Base-by-base conservation (phyloP, 2,113 vertebrate genomes). In the Crotalus viridis region DNA sequence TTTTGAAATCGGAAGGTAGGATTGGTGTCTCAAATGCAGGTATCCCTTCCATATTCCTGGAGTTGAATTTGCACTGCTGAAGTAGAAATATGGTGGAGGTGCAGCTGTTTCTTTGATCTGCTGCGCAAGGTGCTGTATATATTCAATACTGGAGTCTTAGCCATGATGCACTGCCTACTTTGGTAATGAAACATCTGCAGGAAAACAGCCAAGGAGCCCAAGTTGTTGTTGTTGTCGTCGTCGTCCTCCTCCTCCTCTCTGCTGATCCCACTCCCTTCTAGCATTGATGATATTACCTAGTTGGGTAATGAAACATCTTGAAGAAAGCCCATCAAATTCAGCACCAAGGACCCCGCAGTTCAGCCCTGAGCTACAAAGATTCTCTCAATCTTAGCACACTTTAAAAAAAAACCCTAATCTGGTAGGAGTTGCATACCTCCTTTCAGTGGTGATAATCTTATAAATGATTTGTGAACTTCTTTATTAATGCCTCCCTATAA, bases 1-100 rank as follows among this genome's bases (percentile, higher is more conserved):
- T 95, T 0, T 61, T 94, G 46, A 88, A 96, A 90, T 91, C 96
- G 26, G 96, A 97, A 96, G 98, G 98, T 99, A 95, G 93, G 96
- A 48, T 9, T 3, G 43, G 13, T 5, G 10, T 21, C 8, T 10
- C 10, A 46, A 87, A 33, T 39, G 6, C 26, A 48, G 51, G 7
- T 3, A 0, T n/a, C 19, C 2, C 33, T 8, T 39, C 51, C 1
- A 13, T 0, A 13, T 91, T n/a, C 15, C 24, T 55, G 3, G 46
- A 43, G 10, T 85, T 81, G 17, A 61, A 22, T 26, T 0, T 28
- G 3, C 19, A 26, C 13, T 39, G 19, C n/a, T 56, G n/a, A 88
- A 55, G 15, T 28, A 88, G 28, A n/a, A 88, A 88, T n/a, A 54
- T 17, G n/a, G 3, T 52, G 24, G 51, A 15, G 48, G 21, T 17